Base-by-base conservation (phyloP, 2,888 invertebrate genomes). In the Cenopis cana region DNA sequence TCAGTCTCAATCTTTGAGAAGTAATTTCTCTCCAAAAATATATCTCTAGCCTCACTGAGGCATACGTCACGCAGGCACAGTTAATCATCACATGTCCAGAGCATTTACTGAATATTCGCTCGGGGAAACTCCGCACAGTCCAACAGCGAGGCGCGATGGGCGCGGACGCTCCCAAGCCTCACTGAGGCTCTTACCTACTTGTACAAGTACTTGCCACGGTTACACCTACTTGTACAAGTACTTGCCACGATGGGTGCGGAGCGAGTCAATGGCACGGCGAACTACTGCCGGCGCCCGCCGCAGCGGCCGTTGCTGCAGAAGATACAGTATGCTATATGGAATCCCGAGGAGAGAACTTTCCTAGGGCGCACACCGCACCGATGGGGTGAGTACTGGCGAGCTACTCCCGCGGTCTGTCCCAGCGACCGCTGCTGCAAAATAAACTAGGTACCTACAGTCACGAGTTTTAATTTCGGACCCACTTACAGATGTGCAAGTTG, bases 271-370 rank as follows among this genome's bases (percentile, higher is more conserved):
- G 93, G 93, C 1, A 88, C 88, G 73, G 84, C 85, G 52, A 88
- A 86, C 82, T 92, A 90, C 84, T 79, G 80, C 85, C 82, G 93
- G 2, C 78, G 92, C 17, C 93, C 92, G 1, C 89, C 89, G 0
- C 82, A 91, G 69, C 76, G 91, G 6, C 92, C 93, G 8, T 84
- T 89, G 74, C 79, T 91, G 41, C 87, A 92, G 79, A 82, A 79
- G 73, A 77, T 93, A 67, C 82, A 86, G 75, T 92, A 91, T 64
- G 87, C 85, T 41, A 95, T 97, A 76, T 95, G 95, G 81, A 94
- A 96, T 77, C 87, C 94, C 0, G 91, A 94, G 64, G 94, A 95
- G 41, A 94, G 95, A 54, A 95, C 95, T 20, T 93, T 96, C 73
- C 84, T 95, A 73, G 95, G 95, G 2, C 91, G 96, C 64, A 95